phyloP scores from a whole-genome alignment of 2,888 invertebrate species.

The Diploptera punctata region DNA sequence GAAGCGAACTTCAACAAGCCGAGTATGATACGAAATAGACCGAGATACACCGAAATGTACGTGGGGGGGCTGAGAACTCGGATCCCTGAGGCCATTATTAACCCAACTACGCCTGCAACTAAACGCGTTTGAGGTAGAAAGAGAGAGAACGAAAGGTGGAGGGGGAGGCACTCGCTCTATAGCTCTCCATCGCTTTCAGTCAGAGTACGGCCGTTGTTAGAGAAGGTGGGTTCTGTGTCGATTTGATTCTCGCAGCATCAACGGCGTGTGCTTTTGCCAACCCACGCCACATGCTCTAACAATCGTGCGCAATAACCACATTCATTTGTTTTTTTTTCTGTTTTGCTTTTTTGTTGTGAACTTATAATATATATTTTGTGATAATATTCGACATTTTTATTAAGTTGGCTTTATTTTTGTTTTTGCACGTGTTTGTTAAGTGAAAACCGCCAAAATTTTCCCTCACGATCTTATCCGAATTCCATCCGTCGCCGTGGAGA shows the following conservation, averaged over 20 bases:
- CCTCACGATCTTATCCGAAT: slow-evolving; percentile 50
- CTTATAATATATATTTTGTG: too few species aligned
- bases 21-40: slow-evolving; percentile 23
- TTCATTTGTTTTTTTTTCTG: background rate
- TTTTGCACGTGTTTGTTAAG: slow-evolving; percentile 14
- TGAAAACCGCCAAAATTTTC: slow-evolving; percentile 49
- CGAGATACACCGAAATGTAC: slow-evolving; percentile 16
- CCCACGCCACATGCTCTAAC: background rate
- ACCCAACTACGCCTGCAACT: slow-evolving; percentile 33
- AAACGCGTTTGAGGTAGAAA: slow-evolving; percentile 23
- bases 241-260: background rate
- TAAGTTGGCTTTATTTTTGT: background rate
- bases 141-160: background rate
- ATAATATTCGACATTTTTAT: too few species aligned
- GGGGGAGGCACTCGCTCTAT: background rate
- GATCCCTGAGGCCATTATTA: slow-evolving; percentile 31
- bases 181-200: too few species aligned
- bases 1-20: slow-evolving; percentile 22
- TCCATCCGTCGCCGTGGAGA: slow-evolving; percentile 51
- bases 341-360: background rate
- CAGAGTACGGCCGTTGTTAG: background rate
- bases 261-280: background rate
- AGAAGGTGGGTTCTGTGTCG: background rate
- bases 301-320: background rate
- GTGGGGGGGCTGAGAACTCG: slow-evolving; percentile 10